Percentiles rank a stretch among this genome's conserved stretches.
phyloP scores from a whole-genome alignment of 2,888 invertebrate species.

The Hirtodrosophila confusa region DNA sequence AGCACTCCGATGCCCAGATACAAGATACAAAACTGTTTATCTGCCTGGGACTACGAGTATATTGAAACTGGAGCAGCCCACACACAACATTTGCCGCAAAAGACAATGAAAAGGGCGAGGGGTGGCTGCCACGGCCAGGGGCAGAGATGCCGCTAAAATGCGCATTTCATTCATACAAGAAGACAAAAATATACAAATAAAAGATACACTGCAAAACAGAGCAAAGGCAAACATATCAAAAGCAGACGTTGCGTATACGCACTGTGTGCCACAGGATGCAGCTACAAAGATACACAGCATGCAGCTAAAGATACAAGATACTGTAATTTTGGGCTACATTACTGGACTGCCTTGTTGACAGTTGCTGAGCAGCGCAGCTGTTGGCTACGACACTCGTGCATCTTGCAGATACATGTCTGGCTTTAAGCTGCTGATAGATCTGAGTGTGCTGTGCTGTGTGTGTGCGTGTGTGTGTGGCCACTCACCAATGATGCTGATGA shows the following conservation, averaged over 20 bases:
- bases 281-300: not conserved
- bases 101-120: no score
- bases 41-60: constrained; percentile 20
- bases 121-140: no score
- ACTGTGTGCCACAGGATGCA: constrained; percentile 31
- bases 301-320: not conserved
- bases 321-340: not conserved
- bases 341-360: constrained; percentile 10
- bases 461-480: constrained; percentile 19
- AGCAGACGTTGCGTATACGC: constrained; percentile 63
- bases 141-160: constrained; percentile 1
- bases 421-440: constrained; percentile 24
- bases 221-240: constrained; percentile 14
- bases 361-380: constrained; percentile 6
- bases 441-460: constrained; percentile 2
- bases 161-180: constrained; percentile 31
- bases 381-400: constrained; percentile 11
- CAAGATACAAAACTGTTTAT: constrained; percentile 31
- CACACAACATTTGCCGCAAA: not conserved
- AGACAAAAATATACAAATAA: constrained; percentile 2
- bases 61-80: constrained; percentile 46
- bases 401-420: constrained; percentile 9
- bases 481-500: constrained; percentile 50
- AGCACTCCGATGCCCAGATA: constrained; percentile 36
- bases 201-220: not conserved